Base-by-base conservation (phyloP, 2,797 vertebrate species). In the Emydoidea blandingii region DNA sequence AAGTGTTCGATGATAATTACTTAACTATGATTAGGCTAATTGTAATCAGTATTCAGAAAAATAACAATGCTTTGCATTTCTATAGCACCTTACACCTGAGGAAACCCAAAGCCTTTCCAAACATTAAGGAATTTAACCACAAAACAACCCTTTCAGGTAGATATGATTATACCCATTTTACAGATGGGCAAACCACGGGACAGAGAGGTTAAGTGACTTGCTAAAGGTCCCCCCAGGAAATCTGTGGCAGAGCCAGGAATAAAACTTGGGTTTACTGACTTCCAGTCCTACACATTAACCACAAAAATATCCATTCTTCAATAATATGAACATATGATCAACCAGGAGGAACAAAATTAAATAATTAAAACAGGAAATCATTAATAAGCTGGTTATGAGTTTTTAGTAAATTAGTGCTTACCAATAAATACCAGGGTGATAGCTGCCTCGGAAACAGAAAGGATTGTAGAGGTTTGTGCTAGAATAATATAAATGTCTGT, bases 371-470 rank as follows among this genome's bases (percentile, higher is more conserved):
- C 21, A 79, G 53, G 74, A 85, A 79, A 80, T 16, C 18, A 49
- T 78, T 44, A 92, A 83, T 78, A 92, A 91, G 90, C 72, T 79
- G 87, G 41, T 93, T 95, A 93, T 83, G 59, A 80, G 74, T 53
- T 82, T 93, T 90, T 90, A 86, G 83, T 72, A 92, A 88, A 79
- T 83, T 82, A 87, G 85, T 84, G 79, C 76, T 84, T 89, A 72
- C 80, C 59, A 1, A 5, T 81, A 59, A 18, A 3, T 47, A 89
- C 68, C 68, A 87, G 74, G 1, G 0, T 9, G 89, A 3, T 37
- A 93, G 87, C 65, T 83, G 65, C 84, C 52, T 81, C 91, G 86
- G 79, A 29, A 92, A 86, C 52, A 94, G 53, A 91, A 65, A 96
- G 94, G 85, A 72, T 44, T 83, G 83, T 87, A 56, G 68, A 68